These are phyloP conservation scores for Pagrus major DNA, from an alignment of 2,113 vertebrate genomes.

Conservation along the genomic window DNA sequence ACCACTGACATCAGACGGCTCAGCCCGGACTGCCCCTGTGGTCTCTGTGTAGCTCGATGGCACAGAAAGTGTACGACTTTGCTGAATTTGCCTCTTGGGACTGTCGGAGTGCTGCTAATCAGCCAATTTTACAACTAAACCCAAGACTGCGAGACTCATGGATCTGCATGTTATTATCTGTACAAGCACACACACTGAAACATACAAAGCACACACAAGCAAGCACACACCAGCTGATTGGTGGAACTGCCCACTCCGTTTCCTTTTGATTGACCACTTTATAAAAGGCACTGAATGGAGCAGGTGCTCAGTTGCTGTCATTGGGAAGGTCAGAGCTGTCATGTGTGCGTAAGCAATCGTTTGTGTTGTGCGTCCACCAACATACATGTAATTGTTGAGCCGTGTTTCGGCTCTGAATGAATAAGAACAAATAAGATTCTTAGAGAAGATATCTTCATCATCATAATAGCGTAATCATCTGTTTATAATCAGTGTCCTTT, in stretches of 20 bases:
- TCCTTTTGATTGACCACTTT: slow-evolving; percentile 39
- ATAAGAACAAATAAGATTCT: not conserved
- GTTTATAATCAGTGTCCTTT: not conserved
- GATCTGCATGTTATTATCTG: not conserved
- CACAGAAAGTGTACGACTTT: not conserved
- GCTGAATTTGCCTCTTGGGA: not conserved
- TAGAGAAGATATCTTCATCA: not conserved
- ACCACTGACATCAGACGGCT: not conserved
- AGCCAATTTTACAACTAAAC: not conserved
- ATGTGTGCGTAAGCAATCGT: slow-evolving; percentile 1
- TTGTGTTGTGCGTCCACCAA: not conserved
- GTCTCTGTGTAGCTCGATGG: not conserved
- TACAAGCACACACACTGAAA: slow-evolving; percentile 4
- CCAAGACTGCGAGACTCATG: not conserved
- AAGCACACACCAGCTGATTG: not conserved
- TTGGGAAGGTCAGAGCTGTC: slow-evolving; percentile 64
- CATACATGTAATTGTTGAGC: not conserved
- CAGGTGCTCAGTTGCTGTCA: slow-evolving; percentile 38
- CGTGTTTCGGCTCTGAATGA: not conserved
- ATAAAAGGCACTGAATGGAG: slow-evolving; percentile 24
- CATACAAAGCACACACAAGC: not conserved
- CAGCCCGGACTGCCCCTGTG: not conserved
- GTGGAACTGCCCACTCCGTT: slow-evolving; percentile 12
- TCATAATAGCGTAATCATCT: not conserved
- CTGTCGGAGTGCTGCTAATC: not conserved